Base-by-base conservation (phyloP, 2,113 vertebrate genomes). In the Oreochromis spilurus region DNA sequence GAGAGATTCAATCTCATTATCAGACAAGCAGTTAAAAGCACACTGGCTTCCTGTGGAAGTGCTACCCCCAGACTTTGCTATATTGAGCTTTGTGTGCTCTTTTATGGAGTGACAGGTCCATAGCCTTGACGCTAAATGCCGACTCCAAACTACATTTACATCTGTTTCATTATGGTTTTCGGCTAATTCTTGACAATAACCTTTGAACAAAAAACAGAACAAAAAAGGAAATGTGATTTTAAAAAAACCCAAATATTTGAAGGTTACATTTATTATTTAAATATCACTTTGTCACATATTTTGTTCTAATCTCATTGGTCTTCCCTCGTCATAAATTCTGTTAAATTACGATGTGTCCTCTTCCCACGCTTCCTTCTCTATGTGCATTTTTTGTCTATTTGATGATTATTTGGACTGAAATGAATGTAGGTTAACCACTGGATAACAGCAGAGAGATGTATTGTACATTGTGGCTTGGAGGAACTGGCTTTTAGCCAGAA, bases 391-490 rank as follows among this genome's bases (percentile, higher is more conserved):
- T 6, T 54, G 40, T 77, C 34, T 29, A 55, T 86, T 84, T 79
- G 31, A 12, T 21, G 26, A 29, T 43, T 43, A 3, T 85, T 77
- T 84, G 75, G 80, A 86, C 65, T 29, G 62, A 8, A 45, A 36
- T 6, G 13, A 82, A 89, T 82, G 31, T 83, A 60, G 77, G 55
- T 17, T 75, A 72, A 83, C 38, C 72, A 19, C 62, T 85, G 62
- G 79, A 77, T 21, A 65, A 79, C 67, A 67, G 77, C 54, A 65
- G 67, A 5, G 65, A 65, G 84, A 81, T 78, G 79, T 57, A 67
- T 86, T 53, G 53, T 77, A 58, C 86, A 50, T 70, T 93, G 82
- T 89, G 45, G 24, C 85, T 62, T 52, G 83, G 83, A 83, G 86
- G 77, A 78, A 45, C 57, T 89, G 85, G 85, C 80, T 82, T 78